Evolutionary conservation across 1,140 invertebrate species (phyloP).

Genomic region (Ceratina calcarata): DNA sequence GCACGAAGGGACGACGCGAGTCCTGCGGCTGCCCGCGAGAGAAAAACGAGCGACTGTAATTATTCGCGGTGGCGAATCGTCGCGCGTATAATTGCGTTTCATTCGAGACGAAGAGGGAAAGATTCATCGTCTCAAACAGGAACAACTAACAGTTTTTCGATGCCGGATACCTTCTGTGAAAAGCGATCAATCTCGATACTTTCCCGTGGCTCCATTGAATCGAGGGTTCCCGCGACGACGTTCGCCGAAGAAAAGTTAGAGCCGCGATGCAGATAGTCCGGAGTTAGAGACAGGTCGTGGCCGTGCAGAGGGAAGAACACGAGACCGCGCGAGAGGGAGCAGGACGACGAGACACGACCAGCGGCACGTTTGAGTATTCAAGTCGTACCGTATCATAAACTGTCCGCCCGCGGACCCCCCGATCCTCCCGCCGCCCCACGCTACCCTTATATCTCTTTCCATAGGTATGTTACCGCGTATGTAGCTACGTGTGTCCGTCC

Average conservation of each 20-base stretch:
- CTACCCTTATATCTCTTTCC: constrained; percentile 29
- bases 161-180: not conserved
- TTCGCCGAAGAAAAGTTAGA: constrained; percentile 36
- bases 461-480: constrained; percentile 49
- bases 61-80: not conserved
- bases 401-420: constrained; percentile 66
- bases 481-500: constrained; percentile 49
- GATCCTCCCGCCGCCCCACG: not conserved
- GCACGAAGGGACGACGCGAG: not conserved
- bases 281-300: constrained; percentile 42
- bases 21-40: not conserved
- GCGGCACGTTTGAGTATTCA: constrained; percentile 72
- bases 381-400: constrained; percentile 74
- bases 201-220: not conserved
- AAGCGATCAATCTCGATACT: not conserved
- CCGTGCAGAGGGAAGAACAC: constrained; percentile 35
- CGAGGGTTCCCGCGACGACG: not conserved
- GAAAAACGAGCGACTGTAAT: not conserved
- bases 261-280: constrained; percentile 42
- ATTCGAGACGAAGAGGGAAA: not conserved
- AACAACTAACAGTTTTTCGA: not conserved
- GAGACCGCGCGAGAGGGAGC: not conserved
- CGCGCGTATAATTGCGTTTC: not conserved
- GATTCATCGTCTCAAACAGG: not conserved
- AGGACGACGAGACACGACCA: constrained; percentile 40